These are phyloP conservation scores for Mesitornis unicolor DNA, from an alignment of 2,113 vertebrate species.

Conservation along the genomic window DNA sequence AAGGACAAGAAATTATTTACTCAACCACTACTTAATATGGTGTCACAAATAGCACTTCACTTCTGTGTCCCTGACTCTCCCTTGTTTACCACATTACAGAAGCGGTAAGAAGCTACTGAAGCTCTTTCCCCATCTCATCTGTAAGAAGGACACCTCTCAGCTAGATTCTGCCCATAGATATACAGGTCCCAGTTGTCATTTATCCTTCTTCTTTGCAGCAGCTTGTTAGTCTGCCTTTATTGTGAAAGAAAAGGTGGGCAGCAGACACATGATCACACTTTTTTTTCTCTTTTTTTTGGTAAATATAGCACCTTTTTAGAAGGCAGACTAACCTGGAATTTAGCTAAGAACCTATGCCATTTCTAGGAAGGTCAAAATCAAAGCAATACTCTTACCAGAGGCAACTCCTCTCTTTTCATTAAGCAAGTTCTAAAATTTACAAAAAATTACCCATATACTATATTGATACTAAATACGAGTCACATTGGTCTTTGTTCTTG, in stretches of 20 bases:
- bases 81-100: not conserved
- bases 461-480: not conserved
- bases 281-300: no score
- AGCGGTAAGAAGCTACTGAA: not conserved
- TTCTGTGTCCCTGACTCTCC: not conserved
- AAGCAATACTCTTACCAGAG: not conserved
- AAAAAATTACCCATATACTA: not conserved
- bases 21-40: not conserved
- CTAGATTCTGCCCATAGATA: not conserved
- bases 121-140: not conserved
- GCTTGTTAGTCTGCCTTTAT: not conserved
- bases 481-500: not conserved
- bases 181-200: not conserved
- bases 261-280: no score
- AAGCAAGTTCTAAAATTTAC: rapidly evolving
- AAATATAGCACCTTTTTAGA: not conserved
- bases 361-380: not conserved
- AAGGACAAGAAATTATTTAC: not conserved
- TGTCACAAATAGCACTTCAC: not conserved
- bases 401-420: not conserved
- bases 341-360: not conserved
- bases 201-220: not conserved
- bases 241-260: not conserved
- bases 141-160: not conserved
- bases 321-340: not conserved